These are phyloP conservation scores for Andricus grossulariae DNA, from an alignment of 1,140 invertebrate species.

Conservation along the genomic window DNA sequence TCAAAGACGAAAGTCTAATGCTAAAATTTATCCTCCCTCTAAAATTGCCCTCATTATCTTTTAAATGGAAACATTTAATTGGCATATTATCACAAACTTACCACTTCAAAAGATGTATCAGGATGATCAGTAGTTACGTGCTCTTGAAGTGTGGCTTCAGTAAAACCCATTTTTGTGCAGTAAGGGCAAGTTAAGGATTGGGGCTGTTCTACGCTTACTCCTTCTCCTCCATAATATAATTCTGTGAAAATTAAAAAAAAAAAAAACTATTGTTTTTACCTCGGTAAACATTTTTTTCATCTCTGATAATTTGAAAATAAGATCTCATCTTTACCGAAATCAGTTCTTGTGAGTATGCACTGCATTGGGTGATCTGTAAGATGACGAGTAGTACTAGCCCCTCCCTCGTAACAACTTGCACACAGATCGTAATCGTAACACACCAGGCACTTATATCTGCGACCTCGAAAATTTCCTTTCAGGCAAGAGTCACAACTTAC, in stretches of 20 bases:
- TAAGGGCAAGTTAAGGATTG: slow-evolving; percentile 98
- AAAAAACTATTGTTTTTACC: slow-evolving; percentile 38
- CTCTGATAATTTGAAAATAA: neutral
- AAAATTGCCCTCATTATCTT: too few species aligned
- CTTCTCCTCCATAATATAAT: slow-evolving; percentile 96
- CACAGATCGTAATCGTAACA: slow-evolving; percentile 99
- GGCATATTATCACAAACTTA: slow-evolving; percentile 69
- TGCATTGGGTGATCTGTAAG: slow-evolving; percentile 98
- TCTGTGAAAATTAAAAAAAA: slow-evolving; percentile 77
- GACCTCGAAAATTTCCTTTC: slow-evolving; percentile 97
- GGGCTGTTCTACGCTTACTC: slow-evolving; percentile 90
- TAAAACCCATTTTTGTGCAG: slow-evolving; percentile 97
- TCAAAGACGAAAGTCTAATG: too few species aligned
- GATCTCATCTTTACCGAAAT: slow-evolving; percentile 85
- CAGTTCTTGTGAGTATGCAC: slow-evolving; percentile 96
- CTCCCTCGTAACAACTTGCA: slow-evolving; percentile 95
- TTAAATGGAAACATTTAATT: neutral
- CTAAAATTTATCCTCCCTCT: too few species aligned
- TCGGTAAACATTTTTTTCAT: neutral
- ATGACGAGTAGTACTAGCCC: slow-evolving; percentile 94
- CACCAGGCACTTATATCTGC: slow-evolving; percentile 98
- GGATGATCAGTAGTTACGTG: slow-evolving; percentile 93
- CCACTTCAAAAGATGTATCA: slow-evolving; percentile 91
- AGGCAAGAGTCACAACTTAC: slow-evolving; percentile 99
- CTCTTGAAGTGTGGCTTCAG: slow-evolving; percentile 92